Percentiles rank a stretch among this genome's conserved stretches.
These are phyloP conservation scores for Antennarius striatus DNA, from an alignment of 2,113 vertebrate genomes.

Conservation along the genomic window DNA sequence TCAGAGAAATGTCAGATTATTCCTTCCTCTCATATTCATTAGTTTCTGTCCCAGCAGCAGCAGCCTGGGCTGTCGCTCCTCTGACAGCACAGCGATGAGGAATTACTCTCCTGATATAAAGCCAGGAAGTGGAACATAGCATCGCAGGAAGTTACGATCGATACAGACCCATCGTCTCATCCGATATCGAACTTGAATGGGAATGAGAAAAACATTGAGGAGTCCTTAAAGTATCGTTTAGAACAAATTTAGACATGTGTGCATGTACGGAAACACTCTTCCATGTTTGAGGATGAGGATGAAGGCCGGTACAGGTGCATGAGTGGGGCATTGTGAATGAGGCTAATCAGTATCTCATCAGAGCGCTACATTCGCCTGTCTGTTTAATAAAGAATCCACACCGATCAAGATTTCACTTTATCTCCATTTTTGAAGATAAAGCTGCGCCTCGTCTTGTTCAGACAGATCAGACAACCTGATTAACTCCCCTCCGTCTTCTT, in stretches of 20 bases:
- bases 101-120: conserved; percentile 75
- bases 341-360: conserved; percentile 35
- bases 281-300: not conserved
- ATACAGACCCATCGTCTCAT: conserved; percentile 74
- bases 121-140: conserved; percentile 64
- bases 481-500: conserved; percentile 3
- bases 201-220: conserved; percentile 38
- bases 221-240: conserved; percentile 10
- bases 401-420: conserved; percentile 39
- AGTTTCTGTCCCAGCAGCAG: conserved; percentile 52
- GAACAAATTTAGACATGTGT: conserved; percentile 21
- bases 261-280: not conserved
- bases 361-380: conserved; percentile 31
- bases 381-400: conserved; percentile 52
- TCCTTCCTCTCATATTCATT: conserved; percentile 62
- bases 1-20: conserved; percentile 61
- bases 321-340: not conserved
- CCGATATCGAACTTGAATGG: conserved; percentile 58
- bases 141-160: conserved; percentile 78
- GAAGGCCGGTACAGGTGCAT: not conserved
- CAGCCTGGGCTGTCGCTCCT: conserved; percentile 39
- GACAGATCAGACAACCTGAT: conserved; percentile 34
- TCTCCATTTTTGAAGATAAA: conserved; percentile 38
- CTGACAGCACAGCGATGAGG: conserved; percentile 60
- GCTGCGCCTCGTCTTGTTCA: not conserved